Evolutionary conservation across 2,888 invertebrate species (phyloP), one percentile per base, ranked within the genome.

Genomic region (Cataglyphis livida): DNA sequence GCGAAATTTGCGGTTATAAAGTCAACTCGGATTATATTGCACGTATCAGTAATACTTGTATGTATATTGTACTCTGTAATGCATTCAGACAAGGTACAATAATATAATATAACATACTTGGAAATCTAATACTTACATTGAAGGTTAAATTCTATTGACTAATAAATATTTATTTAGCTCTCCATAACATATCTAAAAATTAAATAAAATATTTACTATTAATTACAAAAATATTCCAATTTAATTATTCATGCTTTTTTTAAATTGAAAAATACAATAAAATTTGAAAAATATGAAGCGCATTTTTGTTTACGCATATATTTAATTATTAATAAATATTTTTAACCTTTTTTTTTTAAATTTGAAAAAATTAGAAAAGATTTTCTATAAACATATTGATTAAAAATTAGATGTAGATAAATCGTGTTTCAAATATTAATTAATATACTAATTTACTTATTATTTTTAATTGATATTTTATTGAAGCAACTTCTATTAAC

Each of bases 1-100:
- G 32, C 32, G 70, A 70, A 51, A 70, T 35, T 70, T 32, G 1
- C 51, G 48, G 7, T 68, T 21, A n/a, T 2, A 51, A 68, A 68
- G 4, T 70, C 15, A 70, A 21, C n/a, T 7, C 2, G 32, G n/a
- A 35, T 68, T 25, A 38, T 66, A n/a, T 28, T 21, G 32, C 51
- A 1, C 51, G n/a, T 51, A 25, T 10, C n/a, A 35, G 5, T 32
- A 32, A 15, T 15, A 25, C 21, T 51, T 51, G 5, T 9, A 35
- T 12, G 28, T 28, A 28, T 2, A 21, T 28, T 28, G 28, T 28
- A 28, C 28, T 15, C 12, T 21, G 15, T 51, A n/a, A 51, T n/a
- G n/a, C 2, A 51, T 51, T 48, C 7, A 51, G 2, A 51, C n/a
- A 51, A 51, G 51, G 4, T 21, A 32, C 7, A 9, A n/a, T 32